Evolutionary conservation across 2,888 invertebrate species (phyloP).

Genomic region (Lithosia quadra): DNA sequence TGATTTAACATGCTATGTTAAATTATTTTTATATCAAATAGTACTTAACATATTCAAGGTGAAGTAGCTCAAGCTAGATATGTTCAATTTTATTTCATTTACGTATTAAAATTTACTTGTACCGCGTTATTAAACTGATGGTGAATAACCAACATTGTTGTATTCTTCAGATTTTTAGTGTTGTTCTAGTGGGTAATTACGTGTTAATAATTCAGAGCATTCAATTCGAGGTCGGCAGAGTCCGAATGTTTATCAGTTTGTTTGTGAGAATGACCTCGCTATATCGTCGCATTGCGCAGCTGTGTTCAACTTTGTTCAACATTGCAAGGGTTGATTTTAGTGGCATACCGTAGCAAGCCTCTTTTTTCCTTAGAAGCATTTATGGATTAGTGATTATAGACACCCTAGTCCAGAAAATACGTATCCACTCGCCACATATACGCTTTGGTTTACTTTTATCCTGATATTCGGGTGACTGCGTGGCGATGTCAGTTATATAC

Average conservation of each 20-base stretch:
- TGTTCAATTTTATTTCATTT: background rate
- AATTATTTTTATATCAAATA: too few species aligned
- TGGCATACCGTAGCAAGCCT: constrained; percentile 19
- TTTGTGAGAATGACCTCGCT: constrained; percentile 64
- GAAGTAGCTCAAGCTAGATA: too few species aligned
- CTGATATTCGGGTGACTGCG: too few species aligned
- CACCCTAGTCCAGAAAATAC: background rate
- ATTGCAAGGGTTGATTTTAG: constrained; percentile 38
- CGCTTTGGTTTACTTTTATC: too few species aligned
- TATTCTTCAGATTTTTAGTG: constrained; percentile 19
- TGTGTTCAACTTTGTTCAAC: constrained; percentile 52
- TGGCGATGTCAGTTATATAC: too few species aligned
- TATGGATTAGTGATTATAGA: background rate
- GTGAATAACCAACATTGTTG: constrained; percentile 3
- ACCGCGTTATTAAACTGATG: background rate
- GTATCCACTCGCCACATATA: too few species aligned
- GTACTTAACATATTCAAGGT: too few species aligned
- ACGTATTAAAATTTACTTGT: background rate
- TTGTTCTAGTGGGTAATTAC: constrained; percentile 41
- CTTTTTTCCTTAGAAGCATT: too few species aligned
- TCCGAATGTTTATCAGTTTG: constrained; percentile 60
- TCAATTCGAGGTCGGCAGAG: constrained; percentile 57
- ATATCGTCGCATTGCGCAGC: constrained; percentile 72
- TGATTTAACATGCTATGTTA: too few species aligned
- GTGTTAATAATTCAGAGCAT: constrained; percentile 39